Evolutionary conservation across 2,797 vertebrate species (phyloP), one percentile per base, ranked within the genome.

Genomic region (Siniperca scherzeri): DNA sequence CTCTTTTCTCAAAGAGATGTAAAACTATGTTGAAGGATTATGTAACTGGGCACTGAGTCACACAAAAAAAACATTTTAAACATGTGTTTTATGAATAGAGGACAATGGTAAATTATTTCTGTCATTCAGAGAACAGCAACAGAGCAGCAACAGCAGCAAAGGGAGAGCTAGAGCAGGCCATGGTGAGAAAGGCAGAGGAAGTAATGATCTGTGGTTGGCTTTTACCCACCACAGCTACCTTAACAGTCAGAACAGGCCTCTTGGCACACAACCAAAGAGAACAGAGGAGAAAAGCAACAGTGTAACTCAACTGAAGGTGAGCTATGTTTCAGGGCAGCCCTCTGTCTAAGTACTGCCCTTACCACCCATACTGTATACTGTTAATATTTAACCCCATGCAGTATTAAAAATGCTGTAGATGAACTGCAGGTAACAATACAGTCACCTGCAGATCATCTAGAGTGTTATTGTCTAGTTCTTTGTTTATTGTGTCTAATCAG

Each of bases 161-260:
- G 64, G 1, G 17, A 67, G 64, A 84, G 82, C 69, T 70, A 56
- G 30, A 79, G 80, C 75, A 81, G 55, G 76, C 87, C 93, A 92
- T 86, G 90, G 91, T 88, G 76, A 84, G 72, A 70, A 48, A 73
- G 56, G 52, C 7, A 38, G 90, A 89, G 87, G 93, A 94, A 93
- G 88, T 91, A 59, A 81, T 74, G 85, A 84, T 83, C 69, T 87
- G 52, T 89, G 75, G 74, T 66, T 89, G 79, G 71, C 74, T 65
- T 74, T 73, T 56, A 87, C 33, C 62, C 78, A 73, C 77, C 76
- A 70, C 81, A 83, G 72, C 50, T 48, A 75, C 48, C 14, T 56
- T n/a, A 69, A 82, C 80, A 71, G 71, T 59, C n/a, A 78, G 8
- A 82, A 64, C 30, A 67, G 77, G 71, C 69, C 62, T 61, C 42